Conservation (phyloP, 92 coral and sea anemone species). For the Phenganax subtilis region DNA sequence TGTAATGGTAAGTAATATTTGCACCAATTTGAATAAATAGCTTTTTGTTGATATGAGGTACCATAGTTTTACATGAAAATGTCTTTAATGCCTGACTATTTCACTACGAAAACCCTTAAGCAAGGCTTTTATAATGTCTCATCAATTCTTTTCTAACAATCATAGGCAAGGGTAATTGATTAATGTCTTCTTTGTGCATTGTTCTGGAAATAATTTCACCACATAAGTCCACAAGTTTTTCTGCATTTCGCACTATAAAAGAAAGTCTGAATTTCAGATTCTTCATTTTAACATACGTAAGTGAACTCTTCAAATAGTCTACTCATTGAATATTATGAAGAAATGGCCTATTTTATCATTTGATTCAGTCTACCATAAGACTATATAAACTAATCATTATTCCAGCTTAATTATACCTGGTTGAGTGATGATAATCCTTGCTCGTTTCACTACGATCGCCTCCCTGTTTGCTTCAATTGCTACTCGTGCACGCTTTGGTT, state of each 20-base stretch:
- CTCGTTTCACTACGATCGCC: slow-evolving; percentile 48
- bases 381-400: not conserved
- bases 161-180: not conserved
- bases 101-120: not conserved
- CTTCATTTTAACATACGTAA: too few species aligned
- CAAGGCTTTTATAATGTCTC: not conserved
- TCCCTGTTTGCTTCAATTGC: slow-evolving; percentile 38
- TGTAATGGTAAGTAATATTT: too few species aligned
- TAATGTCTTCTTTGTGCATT: not conserved
- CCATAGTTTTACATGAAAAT: too few species aligned
- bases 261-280: not conserved
- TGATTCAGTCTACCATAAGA: not conserved
- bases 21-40: too few species aligned
- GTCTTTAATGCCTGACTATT: too few species aligned
- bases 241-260: slow-evolving; percentile 16
- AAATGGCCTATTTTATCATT: too few species aligned
- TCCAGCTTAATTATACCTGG: slow-evolving; percentile 55
- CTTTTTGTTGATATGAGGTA: too few species aligned
- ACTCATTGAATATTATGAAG: too few species aligned
- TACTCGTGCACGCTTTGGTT: slow-evolving; percentile 56
- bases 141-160: slow-evolving; percentile 2
- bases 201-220: not conserved
- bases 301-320: too few species aligned
- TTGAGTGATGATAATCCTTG: slow-evolving; percentile 56
- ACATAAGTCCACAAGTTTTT: slow-evolving; percentile 3